These are phyloP conservation scores for Leiothrix lutea DNA, from an alignment of 2,113 vertebrate genomes.

Conservation along the genomic window DNA sequence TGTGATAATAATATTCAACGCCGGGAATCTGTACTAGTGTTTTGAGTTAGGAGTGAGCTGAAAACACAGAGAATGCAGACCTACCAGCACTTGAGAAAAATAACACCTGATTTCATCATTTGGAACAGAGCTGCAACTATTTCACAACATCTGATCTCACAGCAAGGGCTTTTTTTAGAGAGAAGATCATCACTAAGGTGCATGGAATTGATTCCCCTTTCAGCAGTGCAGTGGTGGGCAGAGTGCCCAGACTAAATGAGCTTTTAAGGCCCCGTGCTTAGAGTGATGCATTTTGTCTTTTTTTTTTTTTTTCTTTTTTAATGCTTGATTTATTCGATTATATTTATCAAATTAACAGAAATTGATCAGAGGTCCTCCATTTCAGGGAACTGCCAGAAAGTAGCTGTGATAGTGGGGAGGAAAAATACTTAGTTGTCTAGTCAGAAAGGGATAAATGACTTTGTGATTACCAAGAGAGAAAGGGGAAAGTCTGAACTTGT, in stretches of 20 bases:
- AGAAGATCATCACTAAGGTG: neutral
- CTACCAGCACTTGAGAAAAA: neutral
- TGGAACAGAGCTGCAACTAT: neutral
- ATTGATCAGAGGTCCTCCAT: neutral
- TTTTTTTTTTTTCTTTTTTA: neutral
- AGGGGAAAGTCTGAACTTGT: neutral
- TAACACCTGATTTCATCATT: neutral
- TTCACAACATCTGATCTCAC: neutral
- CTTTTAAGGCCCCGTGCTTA: neutral
- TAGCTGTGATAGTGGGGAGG: neutral
- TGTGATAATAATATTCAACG: neutral
- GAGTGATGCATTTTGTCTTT: neutral
- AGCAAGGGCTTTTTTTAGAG: neutral
- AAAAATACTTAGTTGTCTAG: neutral
- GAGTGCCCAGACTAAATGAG: slow-evolving; percentile 11
- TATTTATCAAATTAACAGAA: slow-evolving; percentile 21
- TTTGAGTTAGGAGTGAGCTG: neutral
- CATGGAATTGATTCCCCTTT: neutral
- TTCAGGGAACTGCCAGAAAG: slow-evolving; percentile 17
- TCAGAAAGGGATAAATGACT: neutral
- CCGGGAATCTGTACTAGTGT: neutral
- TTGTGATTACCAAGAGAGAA: neutral
- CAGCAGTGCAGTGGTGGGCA: neutral
- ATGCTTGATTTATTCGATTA: slow-evolving; percentile 43
- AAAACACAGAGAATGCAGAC: neutral